These are phyloP conservation scores for Anolis apletophallus DNA, from an alignment of 2,797 vertebrate species.

Conservation along the genomic window DNA sequence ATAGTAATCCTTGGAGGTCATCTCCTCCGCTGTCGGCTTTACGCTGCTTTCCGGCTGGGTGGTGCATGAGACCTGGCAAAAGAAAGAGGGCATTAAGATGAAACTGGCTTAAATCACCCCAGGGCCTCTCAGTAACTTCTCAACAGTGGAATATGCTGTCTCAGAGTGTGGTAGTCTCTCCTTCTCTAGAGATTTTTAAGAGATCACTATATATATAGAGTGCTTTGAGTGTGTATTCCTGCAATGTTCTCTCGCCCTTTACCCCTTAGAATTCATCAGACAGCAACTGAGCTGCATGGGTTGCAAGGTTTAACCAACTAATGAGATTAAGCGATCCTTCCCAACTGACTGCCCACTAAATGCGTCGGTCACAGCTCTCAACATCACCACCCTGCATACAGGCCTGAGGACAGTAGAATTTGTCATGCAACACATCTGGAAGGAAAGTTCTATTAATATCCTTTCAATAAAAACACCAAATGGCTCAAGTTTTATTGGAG, in stretches of 20 bases:
- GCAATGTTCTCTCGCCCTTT: background rate
- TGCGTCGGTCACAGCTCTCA: background rate
- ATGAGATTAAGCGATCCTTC: background rate
- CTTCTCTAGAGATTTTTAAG: no score
- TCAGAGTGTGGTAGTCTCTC: no score
- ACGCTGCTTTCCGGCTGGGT: slow-evolving; percentile 86
- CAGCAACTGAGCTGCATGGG: background rate
- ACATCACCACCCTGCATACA: background rate
- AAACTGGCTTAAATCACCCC: slow-evolving; percentile 20
- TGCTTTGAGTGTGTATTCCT: no score
- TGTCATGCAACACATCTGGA: background rate
- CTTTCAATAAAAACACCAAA: no score
- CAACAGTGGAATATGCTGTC: no score
- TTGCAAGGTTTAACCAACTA: background rate
- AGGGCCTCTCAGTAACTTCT: background rate
- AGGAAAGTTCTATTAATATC: no score
- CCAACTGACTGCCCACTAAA: no score
- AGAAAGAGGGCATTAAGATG: background rate
- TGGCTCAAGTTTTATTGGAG: no score
- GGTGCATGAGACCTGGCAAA: slow-evolving; percentile 81
- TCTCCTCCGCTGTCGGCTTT: slow-evolving; percentile 92
- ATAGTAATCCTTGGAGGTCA: slow-evolving; percentile 97
- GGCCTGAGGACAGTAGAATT: background rate
- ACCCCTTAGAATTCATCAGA: background rate
- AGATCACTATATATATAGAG: no score